Conservation (phyloP, 1,140 invertebrate species). For the Drosophila neocordata region DNA sequence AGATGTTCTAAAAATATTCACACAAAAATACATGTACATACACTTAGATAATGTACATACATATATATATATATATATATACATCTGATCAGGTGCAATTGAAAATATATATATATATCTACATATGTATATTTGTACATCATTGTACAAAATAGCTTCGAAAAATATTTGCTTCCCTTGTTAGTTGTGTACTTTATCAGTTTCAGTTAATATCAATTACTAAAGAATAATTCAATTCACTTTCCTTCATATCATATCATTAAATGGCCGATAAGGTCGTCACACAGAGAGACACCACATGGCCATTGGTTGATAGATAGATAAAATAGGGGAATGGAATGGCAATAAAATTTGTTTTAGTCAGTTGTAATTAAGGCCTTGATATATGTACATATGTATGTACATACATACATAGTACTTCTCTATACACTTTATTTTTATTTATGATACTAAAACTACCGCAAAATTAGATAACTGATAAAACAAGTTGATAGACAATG, state of each 20-base stretch:
- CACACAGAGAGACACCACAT: background rate
- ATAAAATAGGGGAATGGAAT: slow-evolving; percentile 10
- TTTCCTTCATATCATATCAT: slow-evolving; percentile 2
- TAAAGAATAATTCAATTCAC: slow-evolving; percentile 15
- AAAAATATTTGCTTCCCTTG: background rate
- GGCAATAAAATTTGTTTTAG: slow-evolving; percentile 16
- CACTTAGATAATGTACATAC: background rate
- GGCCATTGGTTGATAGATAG: background rate
- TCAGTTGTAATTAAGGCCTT: slow-evolving; percentile 15
- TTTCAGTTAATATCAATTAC: slow-evolving; percentile 14
- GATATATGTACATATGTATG: background rate
- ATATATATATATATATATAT: background rate
- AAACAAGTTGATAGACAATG: slow-evolving; percentile 3
- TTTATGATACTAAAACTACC: slow-evolving; percentile 10
- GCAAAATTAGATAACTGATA: slow-evolving; percentile 24
- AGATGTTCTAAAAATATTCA: slow-evolving; percentile 44
- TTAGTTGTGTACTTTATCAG: background rate
- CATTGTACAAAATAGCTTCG: background rate
- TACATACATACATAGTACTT: background rate
- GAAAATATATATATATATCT: background rate
- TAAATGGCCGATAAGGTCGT: background rate
- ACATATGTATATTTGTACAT: background rate
- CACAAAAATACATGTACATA: background rate
- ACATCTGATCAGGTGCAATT: background rate
- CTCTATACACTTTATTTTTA: background rate